These are phyloP conservation scores for Dunckerocampus dactyliophorus DNA, from an alignment of 2,113 vertebrate genomes.

Conservation along the genomic window DNA sequence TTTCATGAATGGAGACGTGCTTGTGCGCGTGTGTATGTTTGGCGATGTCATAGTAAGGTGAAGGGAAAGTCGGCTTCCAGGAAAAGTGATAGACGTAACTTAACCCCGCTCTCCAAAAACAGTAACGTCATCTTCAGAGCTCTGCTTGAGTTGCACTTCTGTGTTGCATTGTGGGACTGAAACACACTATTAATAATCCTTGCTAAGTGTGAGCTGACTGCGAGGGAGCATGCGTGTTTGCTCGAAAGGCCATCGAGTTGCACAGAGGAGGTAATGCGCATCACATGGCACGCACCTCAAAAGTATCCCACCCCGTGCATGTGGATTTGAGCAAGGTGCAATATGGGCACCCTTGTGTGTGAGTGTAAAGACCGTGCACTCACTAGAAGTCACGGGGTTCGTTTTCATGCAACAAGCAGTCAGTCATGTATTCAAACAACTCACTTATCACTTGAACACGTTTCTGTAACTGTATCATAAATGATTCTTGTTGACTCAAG, in stretches of 20 bases:
- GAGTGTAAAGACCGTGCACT: conserved; percentile 23
- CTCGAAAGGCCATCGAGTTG: conserved; percentile 56
- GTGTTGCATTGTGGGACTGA: conserved; percentile 58
- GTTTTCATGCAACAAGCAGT: conserved; percentile 43
- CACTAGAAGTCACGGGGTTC: conserved; percentile 32
- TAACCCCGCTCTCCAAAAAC: conserved; percentile 18
- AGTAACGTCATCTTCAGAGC: conserved; percentile 46
- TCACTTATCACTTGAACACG: not conserved
- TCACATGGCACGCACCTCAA: conserved; percentile 53
- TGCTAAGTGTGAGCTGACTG: conserved; percentile 31
- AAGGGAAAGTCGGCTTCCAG: conserved; percentile 21
- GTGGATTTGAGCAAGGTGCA: conserved; percentile 24
- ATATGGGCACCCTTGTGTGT: conserved; percentile 16
- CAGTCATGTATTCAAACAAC: conserved; percentile 24
- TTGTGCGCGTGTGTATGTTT: conserved; percentile 18
- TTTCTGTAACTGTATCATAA: conserved; percentile 10
- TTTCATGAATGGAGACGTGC: conserved; percentile 38
- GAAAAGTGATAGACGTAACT: conserved; percentile 40
- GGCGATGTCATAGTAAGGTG: conserved; percentile 12
- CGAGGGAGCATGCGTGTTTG: conserved; percentile 42
- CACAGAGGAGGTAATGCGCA: conserved; percentile 42
- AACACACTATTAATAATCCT: conserved; percentile 65
- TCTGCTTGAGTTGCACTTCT: conserved; percentile 60
- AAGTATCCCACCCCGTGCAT: conserved; percentile 8
- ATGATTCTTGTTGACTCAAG: conserved; percentile 3